A percentile compares a stretch with the other conserved stretches of the same genome.
Conservation (phyloP, 2,113 vertebrate genomes). For the Vulpes ferrilata region DNA sequence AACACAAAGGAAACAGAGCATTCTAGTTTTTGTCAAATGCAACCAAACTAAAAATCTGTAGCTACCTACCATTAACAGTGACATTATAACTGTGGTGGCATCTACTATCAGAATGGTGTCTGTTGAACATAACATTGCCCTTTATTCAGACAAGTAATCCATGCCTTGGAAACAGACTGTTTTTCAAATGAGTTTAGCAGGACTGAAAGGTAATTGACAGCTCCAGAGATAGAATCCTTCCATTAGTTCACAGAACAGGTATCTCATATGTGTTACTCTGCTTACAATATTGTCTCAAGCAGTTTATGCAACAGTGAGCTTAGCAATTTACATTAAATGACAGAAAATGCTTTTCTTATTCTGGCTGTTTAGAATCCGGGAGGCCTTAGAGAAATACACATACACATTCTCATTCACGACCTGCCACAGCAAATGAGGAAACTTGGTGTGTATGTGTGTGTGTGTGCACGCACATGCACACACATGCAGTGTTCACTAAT, state of each 20-base stretch:
- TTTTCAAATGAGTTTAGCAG: constrained; percentile 63
- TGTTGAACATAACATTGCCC: neutral
- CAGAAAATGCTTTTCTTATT: constrained; percentile 47
- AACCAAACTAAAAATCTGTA: constrained; percentile 8
- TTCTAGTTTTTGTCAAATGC: constrained; percentile 9
- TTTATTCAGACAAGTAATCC: constrained; percentile 69
- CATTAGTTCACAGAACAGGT: constrained; percentile 29
- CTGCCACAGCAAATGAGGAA: neutral
- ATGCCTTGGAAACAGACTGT: constrained; percentile 46
- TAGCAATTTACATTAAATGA: constrained; percentile 59
- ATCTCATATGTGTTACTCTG: constrained; percentile 24
- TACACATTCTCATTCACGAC: neutral
- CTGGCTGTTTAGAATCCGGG: neutral
- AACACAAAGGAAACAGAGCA: neutral
- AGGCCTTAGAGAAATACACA: neutral
- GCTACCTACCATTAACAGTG: neutral
- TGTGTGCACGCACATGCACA: rapidly evolving
- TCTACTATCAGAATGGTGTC: neutral
- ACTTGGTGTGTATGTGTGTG: neutral
- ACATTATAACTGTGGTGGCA: neutral
- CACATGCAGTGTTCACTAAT: neutral
- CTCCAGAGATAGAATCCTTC: constrained; percentile 55
- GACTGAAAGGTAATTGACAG: constrained; percentile 65
- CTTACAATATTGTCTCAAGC: constrained; percentile 51
- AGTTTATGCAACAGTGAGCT: constrained; percentile 50